Evolutionary conservation across 2,113 vertebrate genomes (phyloP).

Genomic region (Engraulis encrasicolus): DNA sequence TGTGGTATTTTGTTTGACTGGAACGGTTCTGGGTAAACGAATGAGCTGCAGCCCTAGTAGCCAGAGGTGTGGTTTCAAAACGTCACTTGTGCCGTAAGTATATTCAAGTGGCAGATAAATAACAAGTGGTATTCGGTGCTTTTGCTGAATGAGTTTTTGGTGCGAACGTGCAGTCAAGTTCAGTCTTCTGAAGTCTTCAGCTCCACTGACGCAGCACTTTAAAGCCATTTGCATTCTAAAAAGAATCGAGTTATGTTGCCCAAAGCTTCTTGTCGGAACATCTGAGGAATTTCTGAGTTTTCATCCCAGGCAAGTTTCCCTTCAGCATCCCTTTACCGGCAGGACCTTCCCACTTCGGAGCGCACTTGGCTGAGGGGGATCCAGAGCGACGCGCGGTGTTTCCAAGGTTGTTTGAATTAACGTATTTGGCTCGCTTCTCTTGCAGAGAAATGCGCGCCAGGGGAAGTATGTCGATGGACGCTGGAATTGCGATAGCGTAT

Average conservation of each 20-base stretch:
- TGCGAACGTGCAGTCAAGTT: neutral
- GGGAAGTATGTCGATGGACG: neutral
- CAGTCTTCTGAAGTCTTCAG: neutral
- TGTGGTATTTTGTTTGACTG: neutral
- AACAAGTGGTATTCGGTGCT: constrained; percentile 5
- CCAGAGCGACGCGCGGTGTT: neutral
- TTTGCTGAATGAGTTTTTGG: constrained; percentile 1
- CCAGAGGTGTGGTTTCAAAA: constrained; percentile 16
- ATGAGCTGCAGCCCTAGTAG: neutral
- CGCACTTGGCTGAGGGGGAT: neutral
- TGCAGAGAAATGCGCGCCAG: neutral
- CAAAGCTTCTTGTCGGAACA: neutral
- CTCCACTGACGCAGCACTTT: neutral
- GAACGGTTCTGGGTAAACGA: neutral
- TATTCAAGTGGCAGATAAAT: neutral
- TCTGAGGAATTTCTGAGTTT: neutral
- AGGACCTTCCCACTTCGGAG: neutral
- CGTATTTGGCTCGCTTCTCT: neutral
- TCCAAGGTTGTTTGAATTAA: neutral
- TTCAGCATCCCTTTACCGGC: neutral
- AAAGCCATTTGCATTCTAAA: neutral
- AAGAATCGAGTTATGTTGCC: neutral
- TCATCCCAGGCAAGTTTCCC: neutral
- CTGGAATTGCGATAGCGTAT: neutral
- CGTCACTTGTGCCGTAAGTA: constrained; percentile 11